These are phyloP conservation scores for Neogobius melanostomus DNA, from an alignment of 2,113 vertebrate species.

Conservation along the genomic window DNA sequence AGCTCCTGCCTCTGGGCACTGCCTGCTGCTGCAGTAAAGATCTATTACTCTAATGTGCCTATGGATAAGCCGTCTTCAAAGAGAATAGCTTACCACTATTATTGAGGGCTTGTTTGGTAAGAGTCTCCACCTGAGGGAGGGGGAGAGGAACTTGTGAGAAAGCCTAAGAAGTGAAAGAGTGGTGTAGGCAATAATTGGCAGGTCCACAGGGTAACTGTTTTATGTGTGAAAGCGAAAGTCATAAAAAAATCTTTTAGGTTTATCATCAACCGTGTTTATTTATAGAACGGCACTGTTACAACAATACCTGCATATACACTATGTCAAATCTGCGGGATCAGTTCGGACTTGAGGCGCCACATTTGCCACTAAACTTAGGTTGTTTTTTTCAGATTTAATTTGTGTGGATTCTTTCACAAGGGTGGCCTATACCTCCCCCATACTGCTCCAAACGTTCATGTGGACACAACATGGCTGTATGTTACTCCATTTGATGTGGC, in stretches of 20 bases:
- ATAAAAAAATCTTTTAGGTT: constrained; percentile 27
- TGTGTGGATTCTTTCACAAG: constrained; percentile 50
- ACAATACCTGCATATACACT: constrained; percentile 17
- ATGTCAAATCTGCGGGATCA: constrained; percentile 35
- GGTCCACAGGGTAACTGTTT: constrained; percentile 29
- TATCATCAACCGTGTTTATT: constrained; percentile 14
- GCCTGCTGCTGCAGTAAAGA: constrained; percentile 52
- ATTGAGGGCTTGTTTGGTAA: constrained; percentile 57
- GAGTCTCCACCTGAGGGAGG: constrained; percentile 56
- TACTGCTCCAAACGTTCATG: constrained; percentile 32
- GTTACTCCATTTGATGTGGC: constrained; percentile 57
- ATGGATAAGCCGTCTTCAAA: constrained; percentile 64
- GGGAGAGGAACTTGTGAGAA: constrained; percentile 34
- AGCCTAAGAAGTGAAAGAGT: constrained; percentile 29
- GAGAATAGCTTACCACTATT: constrained; percentile 45
- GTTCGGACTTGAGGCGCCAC: constrained; percentile 38
- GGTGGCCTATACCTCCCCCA: constrained; percentile 50
- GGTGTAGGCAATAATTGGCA: constrained; percentile 35
- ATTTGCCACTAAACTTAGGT: constrained; percentile 39
- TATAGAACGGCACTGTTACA: constrained; percentile 20
- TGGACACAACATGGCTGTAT: constrained; percentile 21
- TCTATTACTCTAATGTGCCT: constrained; percentile 61
- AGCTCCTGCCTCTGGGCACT: constrained; percentile 51
- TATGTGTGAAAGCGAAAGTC: constrained; percentile 12
- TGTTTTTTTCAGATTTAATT: constrained; percentile 38